Evolutionary conservation across 2,888 invertebrate genomes (phyloP), one percentile per base, ranked within the genome.

Genomic region (Monochamus alternatus): DNA sequence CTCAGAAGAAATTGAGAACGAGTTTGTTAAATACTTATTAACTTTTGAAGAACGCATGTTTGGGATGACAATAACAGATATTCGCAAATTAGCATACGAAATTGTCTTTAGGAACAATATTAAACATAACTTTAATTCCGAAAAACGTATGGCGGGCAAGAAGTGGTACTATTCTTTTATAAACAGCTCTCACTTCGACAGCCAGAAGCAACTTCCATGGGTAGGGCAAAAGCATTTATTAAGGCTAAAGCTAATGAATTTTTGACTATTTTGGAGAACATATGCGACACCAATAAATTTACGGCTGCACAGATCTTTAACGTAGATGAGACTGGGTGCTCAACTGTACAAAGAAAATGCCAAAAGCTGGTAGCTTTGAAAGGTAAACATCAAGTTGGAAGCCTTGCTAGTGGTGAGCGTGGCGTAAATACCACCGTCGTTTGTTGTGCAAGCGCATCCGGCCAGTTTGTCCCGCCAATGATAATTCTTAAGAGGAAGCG

Each of bases 401-500:
- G 47, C 55, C 51, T 75, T 14, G 62, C 77, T 38, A 38, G 78
- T 65, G 81, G 76, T n/a, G 80, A 82, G 63, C 65, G 22, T 69
- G 81, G 81, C 12, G 71, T 81, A 7, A 80, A 81, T 63, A 82
- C 81, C n/a, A 82, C 80, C 38, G 32, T 79, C 22, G 81, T 82
- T n/a, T 82, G 81, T 70, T 76, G 78, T 74, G 66, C 68, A 22
- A 82, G 55, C 76, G 78, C 80, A 47, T 58, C 75, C 30, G 80
- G 81, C 4, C 32, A 60, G n/a, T 82, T 75, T 22, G 59, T 80
- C n/a, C 78, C 81, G 8, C 80, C 79, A 8, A 82, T 81, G 77
- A 63, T 78, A 22, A 76, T 76, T 10, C 76, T 78, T 22, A 78
- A 78, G 51, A 69, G 75, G 65, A 69, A 60, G 58, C 43, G 75